These are phyloP conservation scores for Eurystomus gularis DNA, from an alignment of 2,113 vertebrate genomes.

Conservation along the genomic window DNA sequence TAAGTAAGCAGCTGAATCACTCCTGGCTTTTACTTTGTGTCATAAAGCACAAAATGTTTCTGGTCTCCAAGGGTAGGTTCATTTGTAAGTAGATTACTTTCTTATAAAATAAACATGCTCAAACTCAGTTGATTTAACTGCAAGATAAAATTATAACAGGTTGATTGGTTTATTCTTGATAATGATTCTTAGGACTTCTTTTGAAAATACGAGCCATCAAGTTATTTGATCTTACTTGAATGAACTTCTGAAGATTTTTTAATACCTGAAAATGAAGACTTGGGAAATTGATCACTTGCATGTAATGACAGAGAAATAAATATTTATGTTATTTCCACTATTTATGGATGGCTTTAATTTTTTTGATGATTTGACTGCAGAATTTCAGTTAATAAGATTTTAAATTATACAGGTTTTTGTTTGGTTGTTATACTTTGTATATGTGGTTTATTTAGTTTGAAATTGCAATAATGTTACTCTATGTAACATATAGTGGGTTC, in stretches of 20 bases:
- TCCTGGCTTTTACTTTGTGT: not conserved
- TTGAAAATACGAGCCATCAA: not conserved
- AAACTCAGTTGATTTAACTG: not conserved
- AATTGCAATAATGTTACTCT: not conserved
- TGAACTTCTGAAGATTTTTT: not conserved
- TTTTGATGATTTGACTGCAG: not conserved
- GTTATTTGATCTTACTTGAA: not conserved
- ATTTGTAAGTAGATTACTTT: not conserved
- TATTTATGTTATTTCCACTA: not conserved
- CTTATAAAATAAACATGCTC: not conserved
- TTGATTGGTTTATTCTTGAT: not conserved
- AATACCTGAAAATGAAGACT: not conserved
- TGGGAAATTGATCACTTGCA: not conserved
- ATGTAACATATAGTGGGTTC: not conserved
- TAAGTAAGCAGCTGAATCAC: not conserved
- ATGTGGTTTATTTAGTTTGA: not conserved
- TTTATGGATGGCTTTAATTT: not conserved
- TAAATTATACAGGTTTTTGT: not conserved
- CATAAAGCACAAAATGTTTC: not conserved
- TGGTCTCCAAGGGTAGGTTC: not conserved
- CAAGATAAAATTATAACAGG: not conserved
- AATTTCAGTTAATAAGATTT: not conserved
- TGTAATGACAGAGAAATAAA: not conserved
- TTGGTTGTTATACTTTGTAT: not conserved
- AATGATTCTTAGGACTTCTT: not conserved